Base-by-base conservation (phyloP, 2,797 vertebrate genomes). In the Pseudomugil gertrudae region DNA sequence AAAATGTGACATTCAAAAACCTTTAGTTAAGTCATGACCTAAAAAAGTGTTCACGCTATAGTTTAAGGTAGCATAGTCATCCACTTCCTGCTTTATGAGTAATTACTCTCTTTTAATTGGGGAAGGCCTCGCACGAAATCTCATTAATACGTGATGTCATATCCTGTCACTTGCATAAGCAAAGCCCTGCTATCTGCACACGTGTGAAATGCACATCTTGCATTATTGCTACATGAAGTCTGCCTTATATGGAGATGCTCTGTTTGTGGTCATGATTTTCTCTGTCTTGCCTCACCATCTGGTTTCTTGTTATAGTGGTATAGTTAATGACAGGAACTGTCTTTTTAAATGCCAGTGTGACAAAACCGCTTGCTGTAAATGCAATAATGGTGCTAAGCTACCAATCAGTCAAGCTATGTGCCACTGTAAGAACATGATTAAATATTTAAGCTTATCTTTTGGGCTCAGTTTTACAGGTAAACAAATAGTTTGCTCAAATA, bases 201-300 rank as follows among this genome's bases (percentile, higher is more conserved):
- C 36, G 17, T n/a, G 65, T 51, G 59, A 80, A 62, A 80, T 19
- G 23, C 55, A 38, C 15, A 32, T 40, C 26, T 50, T 30, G 36
- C 38, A 15, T 59, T 57, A 17, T 2, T 56, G 65, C 62, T 7
- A 68, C 61, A n/a, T 21, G 4, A 30, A 14, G 21, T 9, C 30
- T 67, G 45, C 90, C 85, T 88, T 90, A 86, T 80, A 88, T 86
- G 89, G 91, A 83, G 73, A 75, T 74, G 50, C 15, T 76, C 38
- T 50, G 5, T 56, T 17, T 52, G 84, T 59, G 83, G 76, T 80
- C 74, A 53, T 10, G 72, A 51, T 51, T 21, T 21, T 67, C 53
- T 63, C 43, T 2, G n/a, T 26, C 32, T 30, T 43, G 35, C 55
- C 23, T 27, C 50, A 17, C 27, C 57, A 48, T 62, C 56, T 80